Evolutionary conservation across 2,113 vertebrate species (phyloP).

Genomic region (Neogale vison): DNA sequence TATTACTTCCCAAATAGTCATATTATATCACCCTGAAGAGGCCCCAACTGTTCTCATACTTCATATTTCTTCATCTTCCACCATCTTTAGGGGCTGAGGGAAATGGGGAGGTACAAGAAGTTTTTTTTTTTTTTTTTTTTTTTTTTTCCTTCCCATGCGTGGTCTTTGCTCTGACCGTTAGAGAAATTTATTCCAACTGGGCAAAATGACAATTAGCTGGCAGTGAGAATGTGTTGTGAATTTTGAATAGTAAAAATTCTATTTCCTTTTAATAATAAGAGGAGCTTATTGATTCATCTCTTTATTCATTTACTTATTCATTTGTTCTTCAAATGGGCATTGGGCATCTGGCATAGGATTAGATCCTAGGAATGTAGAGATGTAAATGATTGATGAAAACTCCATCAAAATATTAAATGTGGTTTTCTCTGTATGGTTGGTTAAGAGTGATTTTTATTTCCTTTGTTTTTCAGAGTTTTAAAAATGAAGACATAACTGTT

Average conservation of each 20-base stretch:
- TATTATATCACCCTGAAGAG: not conserved
- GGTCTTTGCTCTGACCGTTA: not conserved
- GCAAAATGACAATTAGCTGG: not conserved
- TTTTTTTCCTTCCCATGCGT: not conserved
- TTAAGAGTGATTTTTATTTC: not conserved
- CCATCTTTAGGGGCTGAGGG: not conserved
- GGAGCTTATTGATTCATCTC: not conserved
- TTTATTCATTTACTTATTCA: not conserved
- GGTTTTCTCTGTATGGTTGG: not conserved
- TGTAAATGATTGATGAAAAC: not conserved
- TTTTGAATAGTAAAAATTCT: not conserved
- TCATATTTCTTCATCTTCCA: not conserved
- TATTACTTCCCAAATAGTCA: not conserved
- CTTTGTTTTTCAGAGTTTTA: not conserved
- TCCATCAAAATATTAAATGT: not conserved
- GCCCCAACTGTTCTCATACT: not conserved
- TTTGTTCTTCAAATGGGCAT: not conserved
- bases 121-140: not conserved
- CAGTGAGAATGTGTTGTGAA: not conserved
- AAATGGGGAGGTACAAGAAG: not conserved
- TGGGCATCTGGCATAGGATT: not conserved
- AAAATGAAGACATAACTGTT: not conserved
- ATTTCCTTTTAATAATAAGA: not conserved
- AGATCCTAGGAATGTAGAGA: not conserved
- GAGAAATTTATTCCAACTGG: not conserved